These are phyloP conservation scores for Brachypterus glaber DNA, from an alignment of 2,888 invertebrate species.

Conservation along the genomic window DNA sequence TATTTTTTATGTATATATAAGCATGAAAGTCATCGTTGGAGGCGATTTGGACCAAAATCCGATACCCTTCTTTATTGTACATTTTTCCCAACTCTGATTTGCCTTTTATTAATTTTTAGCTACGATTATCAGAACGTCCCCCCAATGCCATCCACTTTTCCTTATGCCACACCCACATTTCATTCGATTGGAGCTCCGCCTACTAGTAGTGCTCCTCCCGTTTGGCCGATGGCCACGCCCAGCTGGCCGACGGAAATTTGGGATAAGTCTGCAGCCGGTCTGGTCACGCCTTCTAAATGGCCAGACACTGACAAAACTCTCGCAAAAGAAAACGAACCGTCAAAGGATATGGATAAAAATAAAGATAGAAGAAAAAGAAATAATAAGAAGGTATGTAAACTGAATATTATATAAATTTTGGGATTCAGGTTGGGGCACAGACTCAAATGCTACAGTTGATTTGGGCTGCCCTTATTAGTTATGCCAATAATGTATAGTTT, in stretches of 20 bases:
- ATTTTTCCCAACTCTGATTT: not conserved
- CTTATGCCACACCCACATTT: conserved; percentile 30
- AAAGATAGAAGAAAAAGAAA: not conserved
- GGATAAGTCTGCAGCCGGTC: conserved; percentile 9
- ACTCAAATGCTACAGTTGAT: too few relatives aligned
- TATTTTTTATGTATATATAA: too few relatives aligned
- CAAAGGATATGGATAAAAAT: not conserved
- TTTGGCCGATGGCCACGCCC: conserved; percentile 18
- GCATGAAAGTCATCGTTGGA: too few relatives aligned
- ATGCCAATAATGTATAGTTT: too few relatives aligned
- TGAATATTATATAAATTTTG: too few relatives aligned
- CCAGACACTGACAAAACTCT: conserved; percentile 14
- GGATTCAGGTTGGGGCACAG: too few relatives aligned
- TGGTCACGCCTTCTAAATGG: conserved; percentile 19
- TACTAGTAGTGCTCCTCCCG: conserved; percentile 19
- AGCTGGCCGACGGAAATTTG: conserved; percentile 15
- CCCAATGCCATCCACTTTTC: conserved; percentile 26
- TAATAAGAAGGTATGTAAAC: too few relatives aligned
- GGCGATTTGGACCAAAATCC: too few relatives aligned
- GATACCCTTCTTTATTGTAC: too few relatives aligned
- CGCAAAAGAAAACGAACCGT: not conserved
- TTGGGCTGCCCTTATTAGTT: too few relatives aligned
- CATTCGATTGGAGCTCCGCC: conserved; percentile 19
- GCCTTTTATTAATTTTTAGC: conserved; percentile 26
- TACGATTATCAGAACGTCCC: conserved; percentile 30